Percentiles rank a stretch among this genome's conserved stretches.
Evolutionary conservation across 2,113 vertebrate genomes (phyloP).

Genomic region (Leptosomus discolor): DNA sequence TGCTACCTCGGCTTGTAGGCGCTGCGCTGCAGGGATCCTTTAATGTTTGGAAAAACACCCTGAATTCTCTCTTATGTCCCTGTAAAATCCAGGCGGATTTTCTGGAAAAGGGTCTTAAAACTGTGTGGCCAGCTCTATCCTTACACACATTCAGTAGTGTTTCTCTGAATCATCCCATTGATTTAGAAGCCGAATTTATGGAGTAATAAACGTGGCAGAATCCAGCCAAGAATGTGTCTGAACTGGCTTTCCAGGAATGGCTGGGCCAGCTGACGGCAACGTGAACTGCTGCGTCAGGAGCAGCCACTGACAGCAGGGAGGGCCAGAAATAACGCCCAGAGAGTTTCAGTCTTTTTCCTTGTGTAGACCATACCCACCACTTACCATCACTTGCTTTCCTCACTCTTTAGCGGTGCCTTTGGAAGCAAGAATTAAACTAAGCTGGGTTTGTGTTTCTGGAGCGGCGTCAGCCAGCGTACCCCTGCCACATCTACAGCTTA

Average conservation of each 20-base stretch:
- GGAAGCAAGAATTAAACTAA: neutral
- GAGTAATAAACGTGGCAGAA: neutral
- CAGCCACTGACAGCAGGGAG: neutral
- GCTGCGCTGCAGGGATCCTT: neutral
- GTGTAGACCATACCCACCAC: neutral
- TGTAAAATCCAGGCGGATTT: neutral
- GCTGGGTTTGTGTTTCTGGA: neutral
- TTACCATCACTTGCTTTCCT: neutral
- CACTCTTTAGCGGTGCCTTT: neutral
- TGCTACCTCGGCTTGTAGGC: neutral
- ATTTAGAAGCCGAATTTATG: neutral
- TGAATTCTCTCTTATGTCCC: neutral
- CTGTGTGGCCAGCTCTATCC: neutral
- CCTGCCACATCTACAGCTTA: neutral
- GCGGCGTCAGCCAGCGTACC: neutral
- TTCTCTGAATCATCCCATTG: neutral
- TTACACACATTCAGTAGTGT: accelerated
- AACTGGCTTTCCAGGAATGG: slow-evolving; percentile 54
- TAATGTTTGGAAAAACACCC: accelerated
- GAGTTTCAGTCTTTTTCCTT: neutral
- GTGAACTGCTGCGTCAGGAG: neutral
- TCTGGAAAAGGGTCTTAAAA: neutral
- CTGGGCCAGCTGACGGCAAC: neutral
- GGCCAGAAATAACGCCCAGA: neutral
- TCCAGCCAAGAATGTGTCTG: slow-evolving; percentile 56